These are phyloP conservation scores for Thysanoteuthis rhombus DNA, from an alignment of 2,888 invertebrate species.

Conservation along the genomic window DNA sequence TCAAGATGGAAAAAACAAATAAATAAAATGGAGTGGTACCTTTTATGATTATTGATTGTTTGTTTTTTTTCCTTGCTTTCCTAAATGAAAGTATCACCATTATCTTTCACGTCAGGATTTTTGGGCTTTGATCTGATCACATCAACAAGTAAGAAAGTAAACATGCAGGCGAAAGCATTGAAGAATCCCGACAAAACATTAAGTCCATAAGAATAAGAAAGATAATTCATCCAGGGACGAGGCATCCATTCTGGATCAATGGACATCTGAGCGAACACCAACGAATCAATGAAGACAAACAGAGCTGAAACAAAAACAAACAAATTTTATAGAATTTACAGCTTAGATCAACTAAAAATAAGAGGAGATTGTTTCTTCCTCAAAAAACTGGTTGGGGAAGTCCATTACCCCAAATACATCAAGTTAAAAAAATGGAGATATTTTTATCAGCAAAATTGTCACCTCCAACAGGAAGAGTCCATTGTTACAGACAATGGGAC, in stretches of 20 bases:
- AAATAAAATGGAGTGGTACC: background rate
- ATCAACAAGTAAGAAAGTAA: slow-evolving; percentile 44
- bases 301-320: slow-evolving; percentile 45
- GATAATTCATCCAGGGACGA: slow-evolving; percentile 93
- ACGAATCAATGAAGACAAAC: slow-evolving; percentile 55
- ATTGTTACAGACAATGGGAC: too few species aligned
- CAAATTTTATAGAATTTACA: background rate
- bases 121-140: background rate
- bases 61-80: background rate
- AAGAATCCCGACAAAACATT: slow-evolving; percentile 77
- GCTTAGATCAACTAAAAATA: too few species aligned
- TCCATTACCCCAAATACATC: too few species aligned
- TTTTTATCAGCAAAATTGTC: too few species aligned
- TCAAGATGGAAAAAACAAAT: too few species aligned
- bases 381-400: too few species aligned
- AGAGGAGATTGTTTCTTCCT: too few species aligned
- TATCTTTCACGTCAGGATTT: background rate
- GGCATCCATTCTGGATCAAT: slow-evolving; percentile 93
- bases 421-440: too few species aligned
- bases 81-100: background rate
- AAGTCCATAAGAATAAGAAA: slow-evolving; percentile 93
- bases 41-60: background rate
- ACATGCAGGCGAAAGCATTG: slow-evolving; percentile 61
- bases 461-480: too few species aligned
- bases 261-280: slow-evolving; percentile 84